Conservation (phyloP, 2,888 invertebrate genomes). For the Tortricodes alternella region DNA sequence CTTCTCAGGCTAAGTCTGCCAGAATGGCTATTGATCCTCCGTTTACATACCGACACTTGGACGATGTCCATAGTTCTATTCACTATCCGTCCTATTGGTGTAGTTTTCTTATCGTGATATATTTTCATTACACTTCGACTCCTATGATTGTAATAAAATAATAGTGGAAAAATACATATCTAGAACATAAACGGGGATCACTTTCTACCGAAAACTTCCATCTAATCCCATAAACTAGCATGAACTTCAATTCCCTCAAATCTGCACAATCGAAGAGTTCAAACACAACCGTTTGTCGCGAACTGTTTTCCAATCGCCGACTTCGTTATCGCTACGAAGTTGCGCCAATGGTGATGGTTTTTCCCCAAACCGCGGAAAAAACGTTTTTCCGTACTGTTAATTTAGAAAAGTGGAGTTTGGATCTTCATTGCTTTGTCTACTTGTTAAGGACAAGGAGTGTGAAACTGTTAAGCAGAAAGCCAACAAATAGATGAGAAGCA, state of each 20-base stretch:
- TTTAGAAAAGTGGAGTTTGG: neutral
- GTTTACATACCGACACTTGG: too few relatives aligned
- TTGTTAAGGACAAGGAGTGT: too few relatives aligned
- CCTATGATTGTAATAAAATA: too few relatives aligned
- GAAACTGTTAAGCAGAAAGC: too few relatives aligned
- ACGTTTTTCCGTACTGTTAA: conserved; percentile 41
- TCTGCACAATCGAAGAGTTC: neutral
- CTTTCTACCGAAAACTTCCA: neutral
- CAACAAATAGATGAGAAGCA: too few relatives aligned
- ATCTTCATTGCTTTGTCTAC: neutral
- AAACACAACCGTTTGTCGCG: neutral
- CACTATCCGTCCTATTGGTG: too few relatives aligned
- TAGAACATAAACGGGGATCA: neutral
- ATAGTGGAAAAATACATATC: too few relatives aligned
- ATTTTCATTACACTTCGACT: too few relatives aligned
- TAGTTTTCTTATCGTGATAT: too few relatives aligned
- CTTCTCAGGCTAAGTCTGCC: too few relatives aligned
- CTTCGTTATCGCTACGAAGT: conserved; percentile 66
- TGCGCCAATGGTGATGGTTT: conserved; percentile 44
- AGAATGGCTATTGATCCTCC: too few relatives aligned
- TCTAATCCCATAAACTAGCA: neutral
- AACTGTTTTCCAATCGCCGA: conserved; percentile 38
- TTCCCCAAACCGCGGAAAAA: conserved; percentile 61
- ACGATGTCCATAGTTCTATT: too few relatives aligned
- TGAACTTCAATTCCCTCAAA: neutral